Evolutionary conservation across 2,888 invertebrate species (phyloP), one percentile per base, ranked within the genome.

Genomic region (Drosophila heteroneura): DNA sequence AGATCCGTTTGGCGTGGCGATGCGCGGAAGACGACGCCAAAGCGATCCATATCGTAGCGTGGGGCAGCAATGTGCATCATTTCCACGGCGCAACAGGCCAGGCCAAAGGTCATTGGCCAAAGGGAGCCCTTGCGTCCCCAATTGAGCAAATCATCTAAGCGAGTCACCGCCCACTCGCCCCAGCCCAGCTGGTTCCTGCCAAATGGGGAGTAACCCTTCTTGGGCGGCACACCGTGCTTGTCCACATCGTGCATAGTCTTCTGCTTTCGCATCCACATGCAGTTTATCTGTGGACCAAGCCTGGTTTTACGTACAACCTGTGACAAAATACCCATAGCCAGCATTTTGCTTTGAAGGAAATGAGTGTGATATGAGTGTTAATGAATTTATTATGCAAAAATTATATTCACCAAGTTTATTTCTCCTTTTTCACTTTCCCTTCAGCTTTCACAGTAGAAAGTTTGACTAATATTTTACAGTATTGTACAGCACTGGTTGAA

Each of bases 51-150:
- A 93, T 99, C 99, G 93, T 99, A 99, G 87, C 99, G 95, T 1
- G 99, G 99, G 22, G 99, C 99, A 76, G 99, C 99, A 67, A 99
- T 98, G 94, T 99, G 99, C 99, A 99, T 99, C 99, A 99, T 99
- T 94, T 99, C 99, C 7, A 99, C 99, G 75, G 99, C 99, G 94
- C 99, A 99, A 92, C 99, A 99, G 10, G 99, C 99, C 89, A 99
- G 94, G 77, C 99, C 99, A 94, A 99, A 99, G 26, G 99, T 99
- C 94, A 99, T 94, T 0, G 99, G 99, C 99, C 99, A 99, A 32
- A 99, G 92, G 0, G 99, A 99, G 90, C 96, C 96, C 94, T 98
- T 98, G 72, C 98, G 95, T 41, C 97, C 98, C 98, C 98, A 99
- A 94, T 99, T 99, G 5, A 99, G 92, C 22, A 99, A 93, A 94